Evolutionary conservation across 1,140 invertebrate genomes (phyloP).

Genomic region (Achatina immaculata): DNA sequence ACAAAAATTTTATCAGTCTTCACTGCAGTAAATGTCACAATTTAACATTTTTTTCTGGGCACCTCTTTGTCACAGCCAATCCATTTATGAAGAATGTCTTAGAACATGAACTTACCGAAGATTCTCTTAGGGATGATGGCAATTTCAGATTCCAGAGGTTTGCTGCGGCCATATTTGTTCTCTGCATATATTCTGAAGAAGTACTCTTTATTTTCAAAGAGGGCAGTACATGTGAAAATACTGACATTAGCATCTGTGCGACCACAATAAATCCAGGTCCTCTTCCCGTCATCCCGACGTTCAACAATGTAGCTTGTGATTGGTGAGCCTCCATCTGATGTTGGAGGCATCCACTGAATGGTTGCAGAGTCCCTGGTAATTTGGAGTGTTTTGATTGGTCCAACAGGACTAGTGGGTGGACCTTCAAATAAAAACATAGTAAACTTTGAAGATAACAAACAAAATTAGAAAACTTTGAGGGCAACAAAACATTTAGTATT

Average conservation of each 20-base stretch:
- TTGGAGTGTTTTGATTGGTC: conserved; percentile 79
- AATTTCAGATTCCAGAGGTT: conserved; percentile 88
- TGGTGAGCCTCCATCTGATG: conserved; percentile 66
- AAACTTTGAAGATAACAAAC: background rate
- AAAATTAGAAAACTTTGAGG: too few species aligned
- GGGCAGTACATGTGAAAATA: conserved; percentile 87
- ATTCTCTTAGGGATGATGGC: conserved; percentile 95
- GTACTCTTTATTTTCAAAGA: conserved; percentile 95
- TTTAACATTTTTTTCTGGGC: too few species aligned
- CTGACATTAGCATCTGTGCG: conserved; percentile 52
- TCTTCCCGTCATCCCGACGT: conserved; percentile 76
- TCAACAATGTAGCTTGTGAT: conserved; percentile 70
- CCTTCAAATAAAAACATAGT: conserved; percentile 72
- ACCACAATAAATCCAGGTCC: conserved; percentile 89
- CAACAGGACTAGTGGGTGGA: conserved; percentile 90
- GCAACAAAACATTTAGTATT: too few species aligned
- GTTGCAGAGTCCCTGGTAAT: conserved; percentile 72
- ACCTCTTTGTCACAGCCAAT: background rate
- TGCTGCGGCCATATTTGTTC: conserved; percentile 97
- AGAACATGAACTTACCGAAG: conserved; percentile 76
- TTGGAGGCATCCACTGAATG: conserved; percentile 67
- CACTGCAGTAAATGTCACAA: too few species aligned
- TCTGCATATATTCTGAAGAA: conserved; percentile 97
- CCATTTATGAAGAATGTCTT: background rate
- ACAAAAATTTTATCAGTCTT: too few species aligned